These are phyloP conservation scores for Lineus longissimus DNA, from an alignment of 1,140 invertebrate genomes.

Conservation along the genomic window DNA sequence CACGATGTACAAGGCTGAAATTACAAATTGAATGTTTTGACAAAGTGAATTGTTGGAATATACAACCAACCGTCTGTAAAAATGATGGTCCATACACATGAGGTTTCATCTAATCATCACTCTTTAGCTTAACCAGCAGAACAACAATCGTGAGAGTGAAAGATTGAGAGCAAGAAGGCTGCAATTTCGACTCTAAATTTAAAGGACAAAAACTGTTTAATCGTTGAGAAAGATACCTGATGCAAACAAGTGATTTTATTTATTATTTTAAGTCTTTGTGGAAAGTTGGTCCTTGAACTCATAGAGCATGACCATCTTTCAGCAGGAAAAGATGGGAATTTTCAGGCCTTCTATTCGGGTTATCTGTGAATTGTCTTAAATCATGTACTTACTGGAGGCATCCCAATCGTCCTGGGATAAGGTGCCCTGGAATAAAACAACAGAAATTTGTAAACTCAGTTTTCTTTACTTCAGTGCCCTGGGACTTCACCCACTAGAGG, in stretches of 20 bases:
- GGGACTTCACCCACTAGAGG: too few species aligned
- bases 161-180: neutral
- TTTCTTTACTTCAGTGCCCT: too few species aligned
- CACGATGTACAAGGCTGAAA: constrained; percentile 77
- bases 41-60: neutral
- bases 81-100: neutral
- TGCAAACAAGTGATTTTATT: neutral
- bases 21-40: constrained; percentile 31
- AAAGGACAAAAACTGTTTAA: neutral
- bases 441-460: neutral
- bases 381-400: constrained; percentile 70
- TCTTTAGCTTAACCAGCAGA: too few species aligned
- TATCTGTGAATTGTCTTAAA: neutral
- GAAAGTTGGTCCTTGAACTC: neutral
- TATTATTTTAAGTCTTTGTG: neutral
- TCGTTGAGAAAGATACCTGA: neutral
- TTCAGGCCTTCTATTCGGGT: neutral
- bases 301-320: neutral
- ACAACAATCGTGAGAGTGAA: too few species aligned
- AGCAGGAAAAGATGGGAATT: neutral
- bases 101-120: too few species aligned
- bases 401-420: constrained; percentile 91
- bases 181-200: neutral
- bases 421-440: constrained; percentile 60
- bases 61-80: neutral